These are phyloP conservation scores for Meloidogyne chitwoodi DNA, from an alignment of 1,140 invertebrate species.

Conservation along the genomic window DNA sequence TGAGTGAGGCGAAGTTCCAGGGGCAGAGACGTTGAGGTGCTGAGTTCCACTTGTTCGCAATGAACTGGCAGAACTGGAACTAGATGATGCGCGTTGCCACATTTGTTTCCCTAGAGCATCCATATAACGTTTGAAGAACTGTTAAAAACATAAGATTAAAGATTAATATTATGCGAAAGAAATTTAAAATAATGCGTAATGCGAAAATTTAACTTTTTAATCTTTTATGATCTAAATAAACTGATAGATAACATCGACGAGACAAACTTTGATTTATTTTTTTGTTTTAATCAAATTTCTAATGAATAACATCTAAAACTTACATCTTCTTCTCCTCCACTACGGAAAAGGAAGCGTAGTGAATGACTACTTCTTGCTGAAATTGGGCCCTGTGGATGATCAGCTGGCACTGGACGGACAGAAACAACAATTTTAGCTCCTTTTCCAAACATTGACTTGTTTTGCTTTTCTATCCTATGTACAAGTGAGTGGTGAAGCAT, in stretches of 20 bases:
- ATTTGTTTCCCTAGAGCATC: constrained; percentile 61
- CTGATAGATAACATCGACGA: too few relatives aligned
- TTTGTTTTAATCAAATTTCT: too few relatives aligned
- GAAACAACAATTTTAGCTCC: constrained; percentile 73
- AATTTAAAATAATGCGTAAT: constrained; percentile 3
- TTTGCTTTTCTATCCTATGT: constrained; percentile 52
- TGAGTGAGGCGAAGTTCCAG: constrained; percentile 7
- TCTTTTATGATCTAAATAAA: too few relatives aligned
- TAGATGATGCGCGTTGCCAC: constrained; percentile 62
- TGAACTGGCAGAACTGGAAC: constrained; percentile 50
- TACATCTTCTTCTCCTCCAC: constrained; percentile 60
- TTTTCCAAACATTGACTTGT: constrained; percentile 58
- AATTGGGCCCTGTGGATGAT: constrained; percentile 43
- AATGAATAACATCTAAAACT: constrained; percentile 30
- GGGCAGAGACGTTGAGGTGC: not conserved
- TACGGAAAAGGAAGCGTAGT: constrained; percentile 48
- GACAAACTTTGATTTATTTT: too few relatives aligned
- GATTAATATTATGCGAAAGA: not conserved
- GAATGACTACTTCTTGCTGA: constrained; percentile 37
- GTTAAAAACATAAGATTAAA: constrained; percentile 22
- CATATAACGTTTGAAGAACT: constrained; percentile 65
- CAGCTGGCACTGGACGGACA: constrained; percentile 65
- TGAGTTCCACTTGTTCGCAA: constrained; percentile 33
- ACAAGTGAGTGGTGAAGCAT: constrained; percentile 58
- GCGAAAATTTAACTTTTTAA: not conserved